A percentile compares a stretch with the other conserved stretches of the same genome.
Evolutionary conservation across 2,113 vertebrate genomes (phyloP).

Genomic region (Burhinus bistriatus): DNA sequence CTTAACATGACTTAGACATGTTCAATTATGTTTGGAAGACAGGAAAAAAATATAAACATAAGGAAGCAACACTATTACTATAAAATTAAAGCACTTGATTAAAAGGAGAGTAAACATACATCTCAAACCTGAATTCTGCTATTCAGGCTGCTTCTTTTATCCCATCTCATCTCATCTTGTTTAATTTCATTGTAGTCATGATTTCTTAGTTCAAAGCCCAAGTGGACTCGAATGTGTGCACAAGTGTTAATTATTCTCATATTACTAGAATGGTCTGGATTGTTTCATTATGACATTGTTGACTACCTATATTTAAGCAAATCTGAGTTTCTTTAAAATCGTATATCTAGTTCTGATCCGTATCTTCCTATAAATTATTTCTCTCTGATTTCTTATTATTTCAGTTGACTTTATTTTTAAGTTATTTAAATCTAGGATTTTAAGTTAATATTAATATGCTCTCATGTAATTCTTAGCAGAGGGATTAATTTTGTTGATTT

Average conservation of each 20-base stretch:
- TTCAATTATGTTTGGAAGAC: not conserved
- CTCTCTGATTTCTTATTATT: not conserved
- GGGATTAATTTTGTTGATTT: not conserved
- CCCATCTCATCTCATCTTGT: not conserved
- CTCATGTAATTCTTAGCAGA: not conserved
- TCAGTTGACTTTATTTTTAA: not conserved
- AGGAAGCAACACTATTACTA: not conserved
- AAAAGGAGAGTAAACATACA: not conserved
- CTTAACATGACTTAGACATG: not conserved
- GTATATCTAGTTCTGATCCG: fast-evolving
- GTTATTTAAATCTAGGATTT: not conserved
- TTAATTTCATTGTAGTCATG: not conserved
- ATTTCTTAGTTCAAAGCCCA: not conserved
- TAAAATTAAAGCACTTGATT: not conserved
- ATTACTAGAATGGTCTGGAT: not conserved
- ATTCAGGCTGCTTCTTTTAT: not conserved
- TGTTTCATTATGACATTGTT: not conserved
- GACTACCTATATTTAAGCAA: fast-evolving
- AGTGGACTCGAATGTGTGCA: too few species aligned
- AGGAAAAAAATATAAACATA: not conserved
- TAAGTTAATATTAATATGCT: not conserved
- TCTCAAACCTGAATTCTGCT: not conserved
- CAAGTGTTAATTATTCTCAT: not conserved
- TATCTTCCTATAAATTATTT: not conserved
- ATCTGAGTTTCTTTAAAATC: not conserved